These are phyloP conservation scores for Xyliphius kryptos DNA, from an alignment of 2,113 vertebrate genomes.

Conservation along the genomic window DNA sequence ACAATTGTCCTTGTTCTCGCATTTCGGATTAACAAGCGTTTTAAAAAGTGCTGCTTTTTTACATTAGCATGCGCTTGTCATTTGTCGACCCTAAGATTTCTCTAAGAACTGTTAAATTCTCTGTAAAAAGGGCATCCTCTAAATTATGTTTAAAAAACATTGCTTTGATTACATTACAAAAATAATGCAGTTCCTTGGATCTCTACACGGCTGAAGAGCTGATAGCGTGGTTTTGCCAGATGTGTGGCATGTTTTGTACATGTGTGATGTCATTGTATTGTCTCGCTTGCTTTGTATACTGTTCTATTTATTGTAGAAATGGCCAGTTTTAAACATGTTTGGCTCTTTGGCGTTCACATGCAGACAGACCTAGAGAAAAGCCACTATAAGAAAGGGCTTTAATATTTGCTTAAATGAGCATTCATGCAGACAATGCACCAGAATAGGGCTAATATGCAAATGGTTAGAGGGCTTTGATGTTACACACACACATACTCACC, in stretches of 20 bases:
- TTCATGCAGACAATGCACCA: not conserved
- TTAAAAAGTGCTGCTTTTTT: not conserved
- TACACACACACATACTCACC: not conserved
- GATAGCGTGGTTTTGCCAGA: not conserved
- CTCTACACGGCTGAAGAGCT: not conserved
- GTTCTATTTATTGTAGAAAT: conserved; percentile 28
- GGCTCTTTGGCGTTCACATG: conserved; percentile 2
- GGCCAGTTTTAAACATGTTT: conserved; percentile 3
- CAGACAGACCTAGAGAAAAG: conserved; percentile 2
- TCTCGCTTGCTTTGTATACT: conserved; percentile 24
- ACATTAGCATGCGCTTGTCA: not conserved
- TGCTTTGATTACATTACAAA: no score
- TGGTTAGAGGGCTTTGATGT: conserved; percentile 17
- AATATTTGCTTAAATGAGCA: conserved; percentile 12
- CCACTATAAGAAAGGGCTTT: conserved; percentile 7
- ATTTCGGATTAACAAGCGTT: not conserved
- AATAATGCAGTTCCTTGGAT: no score
- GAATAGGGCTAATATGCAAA: conserved; percentile 29
- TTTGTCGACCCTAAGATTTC: not conserved
- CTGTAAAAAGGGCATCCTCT: no score
- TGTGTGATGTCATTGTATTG: conserved; percentile 24
- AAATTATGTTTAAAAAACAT: no score
- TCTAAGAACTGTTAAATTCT: not conserved
- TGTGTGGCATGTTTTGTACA: conserved; percentile 17
- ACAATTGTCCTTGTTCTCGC: not conserved